phyloP scores from a whole-genome alignment of 2,888 invertebrate species.

The Lasioglossum morio region DNA sequence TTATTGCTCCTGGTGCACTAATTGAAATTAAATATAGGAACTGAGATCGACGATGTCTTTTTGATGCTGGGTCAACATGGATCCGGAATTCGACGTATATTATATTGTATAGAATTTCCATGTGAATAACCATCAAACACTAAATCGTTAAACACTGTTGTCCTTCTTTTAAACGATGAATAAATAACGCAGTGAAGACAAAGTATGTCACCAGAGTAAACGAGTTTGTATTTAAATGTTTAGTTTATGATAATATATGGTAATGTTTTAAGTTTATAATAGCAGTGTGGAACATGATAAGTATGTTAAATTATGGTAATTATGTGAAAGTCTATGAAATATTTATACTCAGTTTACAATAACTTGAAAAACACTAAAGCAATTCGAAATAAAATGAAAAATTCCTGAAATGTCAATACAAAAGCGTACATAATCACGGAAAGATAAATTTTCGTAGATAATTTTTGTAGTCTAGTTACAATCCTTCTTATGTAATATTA shows the following conservation, averaged over 20 bases:
- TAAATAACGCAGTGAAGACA: neutral
- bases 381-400: neutral
- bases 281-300: neutral
- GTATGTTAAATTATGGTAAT: neutral
- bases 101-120: neutral
- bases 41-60: neutral
- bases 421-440: neutral
- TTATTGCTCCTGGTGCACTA: too few species aligned
- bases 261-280: neutral
- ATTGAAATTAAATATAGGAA: too few species aligned
- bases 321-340: neutral
- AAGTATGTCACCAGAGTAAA: neutral
- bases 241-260: neutral
- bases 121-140: neutral
- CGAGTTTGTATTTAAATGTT: neutral
- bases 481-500: neutral
- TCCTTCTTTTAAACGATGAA: neutral
- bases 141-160: neutral
- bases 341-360: neutral
- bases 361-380: neutral
- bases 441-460: neutral
- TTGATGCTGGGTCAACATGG: neutral
- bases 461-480: neutral
- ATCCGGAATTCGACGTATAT: neutral
- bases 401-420: neutral